These are phyloP conservation scores for Acanthosepion esculentum DNA, from an alignment of 2,888 invertebrate genomes.

Conservation along the genomic window DNA sequence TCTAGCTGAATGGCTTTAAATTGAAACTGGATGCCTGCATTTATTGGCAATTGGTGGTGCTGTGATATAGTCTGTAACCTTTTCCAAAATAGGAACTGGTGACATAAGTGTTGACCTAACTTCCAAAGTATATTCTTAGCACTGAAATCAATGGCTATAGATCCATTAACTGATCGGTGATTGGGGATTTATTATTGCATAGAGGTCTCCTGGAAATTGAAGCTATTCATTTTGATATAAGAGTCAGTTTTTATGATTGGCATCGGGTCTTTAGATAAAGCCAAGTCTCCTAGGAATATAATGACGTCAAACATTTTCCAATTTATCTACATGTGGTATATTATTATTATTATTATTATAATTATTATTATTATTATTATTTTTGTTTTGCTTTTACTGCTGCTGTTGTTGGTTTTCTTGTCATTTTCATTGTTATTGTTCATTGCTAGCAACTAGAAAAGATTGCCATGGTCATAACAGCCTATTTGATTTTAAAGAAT, in stretches of 20 bases:
- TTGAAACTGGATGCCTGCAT: background rate
- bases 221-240: background rate
- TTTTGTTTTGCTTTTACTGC: too few species aligned
- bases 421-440: too few species aligned
- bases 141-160: conserved; percentile 2
- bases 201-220: background rate
- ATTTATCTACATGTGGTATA: background rate
- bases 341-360: background rate
- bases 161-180: conserved; percentile 7
- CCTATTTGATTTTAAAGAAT: too few species aligned
- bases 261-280: background rate
- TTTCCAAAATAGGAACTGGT: background rate
- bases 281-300: background rate
- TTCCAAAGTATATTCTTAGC: background rate
- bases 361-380: background rate
- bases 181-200: background rate
- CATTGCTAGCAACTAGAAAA: too few species aligned
- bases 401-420: too few species aligned
- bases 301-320: background rate
- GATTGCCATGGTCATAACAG: too few species aligned
- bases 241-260: background rate
- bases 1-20: background rate
- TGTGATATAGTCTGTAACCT: background rate
- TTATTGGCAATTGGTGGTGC: conserved; percentile 33
- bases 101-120: conserved; percentile 6